Conservation (phyloP, 2,888 invertebrate genomes). For the Lochmaea capreae region DNA sequence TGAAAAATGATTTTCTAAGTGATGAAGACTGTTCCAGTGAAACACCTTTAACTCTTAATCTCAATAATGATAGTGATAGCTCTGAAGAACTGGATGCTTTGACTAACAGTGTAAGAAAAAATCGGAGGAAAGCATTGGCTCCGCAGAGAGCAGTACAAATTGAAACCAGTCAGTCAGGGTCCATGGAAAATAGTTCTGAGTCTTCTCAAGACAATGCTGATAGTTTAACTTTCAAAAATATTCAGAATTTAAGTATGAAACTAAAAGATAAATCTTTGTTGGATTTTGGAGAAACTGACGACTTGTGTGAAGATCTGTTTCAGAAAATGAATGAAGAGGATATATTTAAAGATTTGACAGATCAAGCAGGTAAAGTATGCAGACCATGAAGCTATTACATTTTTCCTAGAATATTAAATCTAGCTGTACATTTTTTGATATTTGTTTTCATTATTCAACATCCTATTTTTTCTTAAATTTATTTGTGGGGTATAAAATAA, state of each 20-base stretch:
- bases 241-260: conserved; percentile 41
- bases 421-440: too few species aligned
- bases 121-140: conserved; percentile 57
- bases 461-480: too few species aligned
- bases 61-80: conserved; percentile 50
- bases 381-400: not conserved
- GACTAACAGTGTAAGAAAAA: conserved; percentile 50
- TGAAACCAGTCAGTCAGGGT: conserved; percentile 53
- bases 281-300: conserved; percentile 41
- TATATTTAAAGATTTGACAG: conserved; percentile 60
- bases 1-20: conserved; percentile 48
- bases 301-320: conserved; percentile 51
- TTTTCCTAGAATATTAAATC: too few species aligned
- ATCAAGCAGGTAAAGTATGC: conserved; percentile 56
- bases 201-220: conserved; percentile 56
- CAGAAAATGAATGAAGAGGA: conserved; percentile 59
- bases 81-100: conserved; percentile 45
- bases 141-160: conserved; percentile 60
- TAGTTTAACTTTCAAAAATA: conserved; percentile 41
- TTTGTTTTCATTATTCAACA: too few species aligned
- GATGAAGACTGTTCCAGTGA: conserved; percentile 50
- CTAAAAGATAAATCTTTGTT: conserved; percentile 40
- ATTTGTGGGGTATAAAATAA: too few species aligned
- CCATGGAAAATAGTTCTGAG: conserved; percentile 55
- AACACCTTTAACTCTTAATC: conserved; percentile 42